A percentile compares a stretch with the other conserved stretches of the same genome.
These are phyloP conservation scores for Mustelus asterias DNA, from an alignment of 2,113 vertebrate species.

Conservation along the genomic window DNA sequence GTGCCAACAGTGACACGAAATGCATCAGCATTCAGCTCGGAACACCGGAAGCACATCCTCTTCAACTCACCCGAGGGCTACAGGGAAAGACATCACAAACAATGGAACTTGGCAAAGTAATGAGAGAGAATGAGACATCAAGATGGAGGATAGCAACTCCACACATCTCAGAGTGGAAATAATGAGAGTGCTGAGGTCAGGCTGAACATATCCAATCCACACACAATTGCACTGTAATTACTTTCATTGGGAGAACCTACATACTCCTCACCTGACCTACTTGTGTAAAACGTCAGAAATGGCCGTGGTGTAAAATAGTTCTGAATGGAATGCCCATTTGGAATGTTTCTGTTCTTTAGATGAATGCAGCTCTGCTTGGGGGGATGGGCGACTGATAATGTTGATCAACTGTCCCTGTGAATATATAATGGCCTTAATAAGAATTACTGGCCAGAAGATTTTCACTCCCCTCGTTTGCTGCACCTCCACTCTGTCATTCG, in stretches of 20 bases:
- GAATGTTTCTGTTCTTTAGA: not conserved
- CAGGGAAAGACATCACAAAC: not conserved
- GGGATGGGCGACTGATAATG: not conserved
- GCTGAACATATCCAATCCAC: not conserved
- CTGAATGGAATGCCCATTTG: not conserved
- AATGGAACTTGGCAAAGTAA: not conserved
- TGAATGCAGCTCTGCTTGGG: too few relatives aligned
- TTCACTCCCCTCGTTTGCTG: not conserved
- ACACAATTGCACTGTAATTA: not conserved
- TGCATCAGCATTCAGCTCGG: not conserved
- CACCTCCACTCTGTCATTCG: not conserved
- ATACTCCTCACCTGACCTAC: not conserved
- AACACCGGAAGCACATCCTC: not conserved
- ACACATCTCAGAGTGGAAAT: not conserved
- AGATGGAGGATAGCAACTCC: not conserved
- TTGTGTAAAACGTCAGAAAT: not conserved
- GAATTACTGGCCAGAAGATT: not conserved
- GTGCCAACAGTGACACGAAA: not conserved
- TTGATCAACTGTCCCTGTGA: too few relatives aligned
- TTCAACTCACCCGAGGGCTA: not conserved
- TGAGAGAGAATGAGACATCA: not conserved
- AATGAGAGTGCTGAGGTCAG: not conserved
- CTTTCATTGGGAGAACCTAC: not conserved
- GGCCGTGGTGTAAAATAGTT: not conserved
- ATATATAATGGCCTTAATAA: not conserved